Evolutionary conservation across 2,797 vertebrate species (phyloP).

Genomic region (Clarias fuscus): DNA sequence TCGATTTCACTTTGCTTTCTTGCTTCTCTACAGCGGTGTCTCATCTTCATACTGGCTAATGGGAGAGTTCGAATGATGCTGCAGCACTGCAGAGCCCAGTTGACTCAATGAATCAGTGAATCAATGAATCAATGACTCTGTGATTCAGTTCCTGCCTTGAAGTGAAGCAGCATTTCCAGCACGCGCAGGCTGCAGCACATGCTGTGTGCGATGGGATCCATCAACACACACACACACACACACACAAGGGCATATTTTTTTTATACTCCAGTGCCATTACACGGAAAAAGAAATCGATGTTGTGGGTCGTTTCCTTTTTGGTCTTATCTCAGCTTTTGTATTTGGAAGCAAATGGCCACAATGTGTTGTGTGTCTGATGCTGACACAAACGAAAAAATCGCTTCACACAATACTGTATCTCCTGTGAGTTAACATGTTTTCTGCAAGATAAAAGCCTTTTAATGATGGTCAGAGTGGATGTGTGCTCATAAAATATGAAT

Average conservation of each 20-base stretch:
- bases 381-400: neutral
- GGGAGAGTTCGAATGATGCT: neutral
- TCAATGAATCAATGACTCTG: neutral
- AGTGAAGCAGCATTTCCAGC: conserved; percentile 1
- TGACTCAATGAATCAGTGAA: neutral
- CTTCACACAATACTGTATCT: neutral
- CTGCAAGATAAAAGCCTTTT: conserved; percentile 35
- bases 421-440: neutral
- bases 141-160: conserved; percentile 12
- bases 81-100: conserved; percentile 19
- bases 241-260: neutral
- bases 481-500: conserved; percentile 40
- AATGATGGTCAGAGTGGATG: conserved; percentile 25
- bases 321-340: neutral
- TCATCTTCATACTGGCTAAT: neutral
- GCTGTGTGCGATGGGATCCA: neutral
- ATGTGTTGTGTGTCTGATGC: neutral
- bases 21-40: neutral
- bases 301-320: neutral
- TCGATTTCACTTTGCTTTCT: neutral
- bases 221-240: neutral
- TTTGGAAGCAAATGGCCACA: neutral
- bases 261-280: neutral
- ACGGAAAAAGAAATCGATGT: no score
- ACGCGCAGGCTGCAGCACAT: neutral